phyloP scores from a whole-genome alignment of 1,140 invertebrate genomes.

The Drosophila virilis region DNA sequence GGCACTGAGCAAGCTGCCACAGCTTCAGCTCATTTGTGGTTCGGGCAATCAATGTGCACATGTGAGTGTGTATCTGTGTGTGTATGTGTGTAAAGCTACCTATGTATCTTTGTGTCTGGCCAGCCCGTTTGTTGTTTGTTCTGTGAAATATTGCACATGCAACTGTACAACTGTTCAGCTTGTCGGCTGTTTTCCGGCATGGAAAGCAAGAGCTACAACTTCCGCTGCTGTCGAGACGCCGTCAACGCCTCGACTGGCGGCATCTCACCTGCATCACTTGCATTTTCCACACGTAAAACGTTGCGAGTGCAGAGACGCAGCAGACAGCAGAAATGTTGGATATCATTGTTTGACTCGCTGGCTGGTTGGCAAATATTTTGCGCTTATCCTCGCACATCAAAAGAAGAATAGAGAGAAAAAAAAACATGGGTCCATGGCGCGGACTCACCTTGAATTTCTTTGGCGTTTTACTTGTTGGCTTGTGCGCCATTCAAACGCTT shows the following conservation, averaged over 20 bases:
- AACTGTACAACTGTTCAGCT: constrained; percentile 58
- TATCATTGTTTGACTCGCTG: constrained; percentile 69
- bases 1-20: constrained; percentile 5
- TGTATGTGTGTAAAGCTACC: background rate
- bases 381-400: constrained; percentile 61
- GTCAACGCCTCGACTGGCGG: constrained; percentile 32
- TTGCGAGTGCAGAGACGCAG: constrained; percentile 14
- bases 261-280: constrained; percentile 65
- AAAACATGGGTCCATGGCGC: constrained; percentile 21
- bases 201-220: constrained; percentile 64
- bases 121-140: constrained; percentile 41
- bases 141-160: constrained; percentile 66
- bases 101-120: constrained; percentile 10
- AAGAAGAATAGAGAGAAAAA: constrained; percentile 27
- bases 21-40: constrained; percentile 19
- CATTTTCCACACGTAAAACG: constrained; percentile 63
- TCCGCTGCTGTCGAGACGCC: constrained; percentile 57
- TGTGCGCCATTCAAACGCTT: constrained; percentile 73
- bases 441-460: constrained; percentile 78
- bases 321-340: constrained; percentile 60
- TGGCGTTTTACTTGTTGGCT: constrained; percentile 53
- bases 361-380: constrained; percentile 72
- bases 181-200: constrained; percentile 68
- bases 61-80: constrained; percentile 11
- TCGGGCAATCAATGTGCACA: constrained; percentile 54